Conservation (phyloP, 2,888 invertebrate genomes). For the Leptothorax acervorum region DNA sequence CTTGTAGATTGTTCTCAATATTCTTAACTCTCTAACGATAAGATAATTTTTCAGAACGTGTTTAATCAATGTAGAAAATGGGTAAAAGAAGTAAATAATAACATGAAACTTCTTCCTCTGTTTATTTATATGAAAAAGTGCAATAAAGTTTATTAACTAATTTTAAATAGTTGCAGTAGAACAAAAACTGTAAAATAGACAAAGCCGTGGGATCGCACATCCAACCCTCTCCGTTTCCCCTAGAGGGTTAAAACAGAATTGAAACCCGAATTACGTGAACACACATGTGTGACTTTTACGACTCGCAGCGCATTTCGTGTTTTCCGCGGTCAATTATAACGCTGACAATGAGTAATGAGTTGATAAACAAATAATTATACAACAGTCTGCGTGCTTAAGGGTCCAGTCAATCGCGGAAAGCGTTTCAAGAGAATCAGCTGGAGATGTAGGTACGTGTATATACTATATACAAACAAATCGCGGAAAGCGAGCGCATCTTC, state of each 20-base stretch:
- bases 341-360: not conserved
- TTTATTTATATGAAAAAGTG: too few species aligned
- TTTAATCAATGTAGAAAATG: too few species aligned
- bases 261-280: not conserved
- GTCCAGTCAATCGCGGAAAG: not conserved
- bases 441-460: not conserved
- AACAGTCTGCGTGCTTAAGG: not conserved
- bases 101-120: too few species aligned
- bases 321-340: not conserved
- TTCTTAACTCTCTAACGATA: not conserved
- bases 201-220: too few species aligned
- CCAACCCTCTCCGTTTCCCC: too few species aligned
- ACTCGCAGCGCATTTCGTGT: not conserved
- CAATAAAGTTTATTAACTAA: too few species aligned
- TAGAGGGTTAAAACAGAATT: too few species aligned
- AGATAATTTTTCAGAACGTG: too few species aligned
- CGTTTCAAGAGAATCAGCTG: not conserved
- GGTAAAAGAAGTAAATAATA: too few species aligned
- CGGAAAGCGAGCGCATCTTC: not conserved
- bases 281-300: not conserved
- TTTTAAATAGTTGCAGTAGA: too few species aligned
- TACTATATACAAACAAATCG: not conserved
- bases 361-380: not conserved
- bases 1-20: not conserved
- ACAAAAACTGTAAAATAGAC: too few species aligned